Evolutionary conservation across 30 jellyfish, hydroid and myxozoan genomes (phyloP), one percentile per base, ranked within the genome.

Genomic region (Aurelia sp.): DNA sequence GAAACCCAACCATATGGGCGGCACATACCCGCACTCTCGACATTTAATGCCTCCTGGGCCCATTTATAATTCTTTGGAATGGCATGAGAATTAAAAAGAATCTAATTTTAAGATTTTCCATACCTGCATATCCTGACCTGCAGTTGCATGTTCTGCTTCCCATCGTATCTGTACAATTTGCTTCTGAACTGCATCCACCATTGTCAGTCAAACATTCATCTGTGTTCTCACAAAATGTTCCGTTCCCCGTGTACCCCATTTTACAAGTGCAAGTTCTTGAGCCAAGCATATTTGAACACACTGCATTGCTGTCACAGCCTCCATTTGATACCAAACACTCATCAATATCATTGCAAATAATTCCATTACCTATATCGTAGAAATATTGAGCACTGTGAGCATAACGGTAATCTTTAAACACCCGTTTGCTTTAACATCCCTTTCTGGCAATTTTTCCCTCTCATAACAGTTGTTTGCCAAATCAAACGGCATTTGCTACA

Each of bases 221-320:
- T 17, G 62, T 63, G 41, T 78, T 66, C 4, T 19, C 27, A 50
- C 89, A 78, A 30, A 57, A 20, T 19, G 89, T 78, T 33, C 89
- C 89, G 62, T 78, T 78, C 58, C 91, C 91, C 0, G 77, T 9
- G 27, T 50, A 81, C 2, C 91, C 91, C 3, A 4, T 12, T 31
- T 67, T 67, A 80, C 91, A 81, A 1, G 84, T 18, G 69, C 91
- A 81, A 21, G 16, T 17, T 17, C 44, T 18, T n/a, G 84, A 21
- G 33, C 85, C 91, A 41, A 58, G 30, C 11, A 31, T 57, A 57
- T 66, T 67, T 33, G 16, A n/a, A 59, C 91, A 81, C 44, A 22
- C 4, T 11, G 91, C 91, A 68, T 81, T 17, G 6, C 3, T 35
- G 7, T 58, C 51, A 27, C 85, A 67, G 15, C 70, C 76, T 50